Percentiles rank a stretch among this genome's conserved stretches.
These are phyloP conservation scores for Oscheius sp. DNA, from an alignment of 2,888 invertebrate species.

Conservation along the genomic window DNA sequence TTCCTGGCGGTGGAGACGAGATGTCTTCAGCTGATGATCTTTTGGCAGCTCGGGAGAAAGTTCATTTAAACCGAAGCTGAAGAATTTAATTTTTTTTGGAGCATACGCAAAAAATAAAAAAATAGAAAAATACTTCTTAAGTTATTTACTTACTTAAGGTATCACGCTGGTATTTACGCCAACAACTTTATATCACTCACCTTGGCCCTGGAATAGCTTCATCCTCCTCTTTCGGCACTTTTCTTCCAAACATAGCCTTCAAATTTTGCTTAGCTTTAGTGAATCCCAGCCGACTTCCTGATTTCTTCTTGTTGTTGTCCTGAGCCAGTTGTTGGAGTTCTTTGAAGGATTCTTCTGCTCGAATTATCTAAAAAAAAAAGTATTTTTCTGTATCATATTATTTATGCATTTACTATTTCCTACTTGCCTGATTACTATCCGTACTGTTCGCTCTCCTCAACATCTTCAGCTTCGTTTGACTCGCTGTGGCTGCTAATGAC, in stretches of 20 bases:
- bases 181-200: too few relatives aligned
- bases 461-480: constrained; percentile 65
- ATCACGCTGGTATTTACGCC: too few relatives aligned
- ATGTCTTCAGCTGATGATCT: constrained; percentile 72
- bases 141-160: too few relatives aligned
- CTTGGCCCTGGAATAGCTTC: constrained; percentile 49
- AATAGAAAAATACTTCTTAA: neutral
- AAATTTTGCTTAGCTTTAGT: constrained; percentile 73
- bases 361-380: neutral
- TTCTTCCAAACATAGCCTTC: constrained; percentile 67
- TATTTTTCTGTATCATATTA: too few relatives aligned
- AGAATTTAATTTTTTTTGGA: neutral
- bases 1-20: constrained; percentile 82
- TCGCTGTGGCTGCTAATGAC: constrained; percentile 65
- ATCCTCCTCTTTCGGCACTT: constrained; percentile 66
- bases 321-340: constrained; percentile 35
- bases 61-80: constrained; percentile 23
- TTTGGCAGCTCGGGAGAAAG: constrained; percentile 45
- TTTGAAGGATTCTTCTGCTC: constrained; percentile 28
- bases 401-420: too few relatives aligned
- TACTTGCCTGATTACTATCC: constrained; percentile 58
- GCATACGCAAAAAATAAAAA: neutral
- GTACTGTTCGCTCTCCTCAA: constrained; percentile 67
- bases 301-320: constrained; percentile 44
- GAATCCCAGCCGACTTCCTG: constrained; percentile 70